Conservation (phyloP, 2,888 invertebrate species). For the Eulithis testata region DNA sequence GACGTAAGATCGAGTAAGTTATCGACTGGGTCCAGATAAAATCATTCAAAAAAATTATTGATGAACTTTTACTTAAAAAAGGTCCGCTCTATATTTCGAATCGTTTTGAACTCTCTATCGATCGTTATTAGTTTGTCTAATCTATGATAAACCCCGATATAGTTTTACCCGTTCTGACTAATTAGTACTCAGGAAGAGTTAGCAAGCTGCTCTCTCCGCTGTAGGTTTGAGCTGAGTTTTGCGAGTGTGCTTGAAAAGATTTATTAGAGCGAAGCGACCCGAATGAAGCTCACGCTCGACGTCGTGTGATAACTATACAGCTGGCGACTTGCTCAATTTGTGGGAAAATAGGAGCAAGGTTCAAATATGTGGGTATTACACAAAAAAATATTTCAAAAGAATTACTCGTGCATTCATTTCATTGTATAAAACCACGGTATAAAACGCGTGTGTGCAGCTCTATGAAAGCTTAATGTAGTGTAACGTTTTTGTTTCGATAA, state of each 20-base stretch:
- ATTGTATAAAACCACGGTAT: too few species aligned
- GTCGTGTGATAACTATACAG: slow-evolving; percentile 23
- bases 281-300: slow-evolving; percentile 18
- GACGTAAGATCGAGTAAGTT: too few species aligned
- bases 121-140: background rate
- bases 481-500: too few species aligned
- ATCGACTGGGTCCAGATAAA: too few species aligned
- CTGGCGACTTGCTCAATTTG: slow-evolving; percentile 13
- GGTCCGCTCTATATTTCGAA: too few species aligned
- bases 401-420: background rate
- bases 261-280: slow-evolving; percentile 26
- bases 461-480: too few species aligned
- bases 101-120: background rate
- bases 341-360: slow-evolving; percentile 12
- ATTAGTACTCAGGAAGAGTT: slow-evolving; percentile 3
- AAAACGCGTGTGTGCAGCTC: too few species aligned
- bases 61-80: too few species aligned
- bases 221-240: slow-evolving; percentile 14
- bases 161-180: background rate
- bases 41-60: too few species aligned
- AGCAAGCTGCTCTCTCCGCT: slow-evolving; percentile 6
- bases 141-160: background rate
- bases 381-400: background rate
- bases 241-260: slow-evolving; percentile 25
- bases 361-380: background rate